Percentiles rank a stretch among this genome's conserved stretches.
phyloP scores from a whole-genome alignment of 1,140 invertebrate species.

The Delia radicum region DNA sequence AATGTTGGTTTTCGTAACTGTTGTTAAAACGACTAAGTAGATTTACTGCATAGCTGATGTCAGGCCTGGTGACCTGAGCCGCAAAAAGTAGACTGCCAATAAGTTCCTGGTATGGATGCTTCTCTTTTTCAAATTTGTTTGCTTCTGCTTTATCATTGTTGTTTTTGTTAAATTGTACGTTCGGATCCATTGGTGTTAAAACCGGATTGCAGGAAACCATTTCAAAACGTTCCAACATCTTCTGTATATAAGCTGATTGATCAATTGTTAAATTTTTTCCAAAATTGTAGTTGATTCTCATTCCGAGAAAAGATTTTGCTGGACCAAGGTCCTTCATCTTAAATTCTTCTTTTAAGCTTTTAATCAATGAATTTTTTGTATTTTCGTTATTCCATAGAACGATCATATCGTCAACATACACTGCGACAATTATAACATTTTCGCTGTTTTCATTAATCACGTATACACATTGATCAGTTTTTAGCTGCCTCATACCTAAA shows the following conservation, averaged over 20 bases:
- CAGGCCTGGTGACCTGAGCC: slow-evolving; percentile 48
- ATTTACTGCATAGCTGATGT: slow-evolving; percentile 51
- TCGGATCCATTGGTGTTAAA: slow-evolving; percentile 33
- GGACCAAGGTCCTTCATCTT: slow-evolving; percentile 29
- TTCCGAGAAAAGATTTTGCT: slow-evolving; percentile 13
- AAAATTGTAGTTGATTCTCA: slow-evolving; percentile 6
- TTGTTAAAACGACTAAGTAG: slow-evolving; percentile 35
- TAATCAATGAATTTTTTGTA: not conserved
- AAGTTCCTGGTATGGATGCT: slow-evolving; percentile 33
- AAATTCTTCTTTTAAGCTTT: slow-evolving; percentile 10
- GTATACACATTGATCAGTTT: slow-evolving; percentile 37
- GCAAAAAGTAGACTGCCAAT: slow-evolving; percentile 52
- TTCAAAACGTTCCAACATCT: slow-evolving; percentile 39
- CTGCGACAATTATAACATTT: slow-evolving; percentile 37
- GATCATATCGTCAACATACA: slow-evolving; percentile 54
- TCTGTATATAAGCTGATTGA: slow-evolving; percentile 34
- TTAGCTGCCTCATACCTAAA: slow-evolving; percentile 30
- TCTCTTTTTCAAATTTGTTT: too few species aligned
- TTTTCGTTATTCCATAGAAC: slow-evolving; percentile 40
- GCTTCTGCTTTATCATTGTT: too few species aligned
- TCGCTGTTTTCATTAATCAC: slow-evolving; percentile 33
- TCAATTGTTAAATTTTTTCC: slow-evolving; percentile 40
- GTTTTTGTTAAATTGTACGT: slow-evolving; percentile 39
- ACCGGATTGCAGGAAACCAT: slow-evolving; percentile 41
- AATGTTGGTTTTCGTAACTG: slow-evolving; percentile 38